These are phyloP conservation scores for Baccha elongata DNA, from an alignment of 2,888 invertebrate species.

Conservation along the genomic window DNA sequence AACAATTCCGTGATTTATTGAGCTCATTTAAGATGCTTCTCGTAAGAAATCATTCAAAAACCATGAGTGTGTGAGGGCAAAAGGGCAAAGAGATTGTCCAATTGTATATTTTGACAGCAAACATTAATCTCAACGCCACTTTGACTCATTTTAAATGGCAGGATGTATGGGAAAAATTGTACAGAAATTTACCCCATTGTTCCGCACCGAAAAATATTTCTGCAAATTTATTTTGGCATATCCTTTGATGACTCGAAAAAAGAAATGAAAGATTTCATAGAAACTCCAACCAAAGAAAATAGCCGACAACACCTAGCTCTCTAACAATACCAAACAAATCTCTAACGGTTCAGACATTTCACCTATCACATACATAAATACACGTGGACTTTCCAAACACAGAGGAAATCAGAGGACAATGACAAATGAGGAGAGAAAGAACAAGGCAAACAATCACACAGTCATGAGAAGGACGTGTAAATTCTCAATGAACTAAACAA, in stretches of 20 bases:
- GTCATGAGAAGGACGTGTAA: conserved; percentile 28
- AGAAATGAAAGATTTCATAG: conserved; percentile 33
- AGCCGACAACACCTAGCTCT: conserved; percentile 68
- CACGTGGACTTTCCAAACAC: conserved; percentile 28
- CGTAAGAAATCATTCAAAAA: conserved; percentile 62
- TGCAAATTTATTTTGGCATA: conserved; percentile 66
- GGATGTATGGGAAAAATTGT: not conserved
- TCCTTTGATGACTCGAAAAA: conserved; percentile 40
- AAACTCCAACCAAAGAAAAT: conserved; percentile 43
- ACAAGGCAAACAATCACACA: conserved; percentile 40
- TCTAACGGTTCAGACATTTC: conserved; percentile 66
- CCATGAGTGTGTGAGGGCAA: conserved; percentile 25
- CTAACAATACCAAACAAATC: conserved; percentile 65
- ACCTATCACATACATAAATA: conserved; percentile 60
- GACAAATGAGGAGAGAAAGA: conserved; percentile 68
- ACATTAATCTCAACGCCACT: conserved; percentile 72
- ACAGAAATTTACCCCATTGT: conserved; percentile 32
- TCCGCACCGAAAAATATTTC: conserved; percentile 34
- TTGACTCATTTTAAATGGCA: conserved; percentile 28
- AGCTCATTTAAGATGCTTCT: conserved; percentile 48
- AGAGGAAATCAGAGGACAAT: conserved; percentile 41
- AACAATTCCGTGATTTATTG: conserved; percentile 72
- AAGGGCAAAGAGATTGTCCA: conserved; percentile 49
- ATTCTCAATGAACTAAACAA: conserved; percentile 63
- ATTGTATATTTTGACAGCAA: conserved; percentile 71